Base-by-base conservation (phyloP, 2,888 invertebrate genomes). In the Criorhina ranunculi region DNA sequence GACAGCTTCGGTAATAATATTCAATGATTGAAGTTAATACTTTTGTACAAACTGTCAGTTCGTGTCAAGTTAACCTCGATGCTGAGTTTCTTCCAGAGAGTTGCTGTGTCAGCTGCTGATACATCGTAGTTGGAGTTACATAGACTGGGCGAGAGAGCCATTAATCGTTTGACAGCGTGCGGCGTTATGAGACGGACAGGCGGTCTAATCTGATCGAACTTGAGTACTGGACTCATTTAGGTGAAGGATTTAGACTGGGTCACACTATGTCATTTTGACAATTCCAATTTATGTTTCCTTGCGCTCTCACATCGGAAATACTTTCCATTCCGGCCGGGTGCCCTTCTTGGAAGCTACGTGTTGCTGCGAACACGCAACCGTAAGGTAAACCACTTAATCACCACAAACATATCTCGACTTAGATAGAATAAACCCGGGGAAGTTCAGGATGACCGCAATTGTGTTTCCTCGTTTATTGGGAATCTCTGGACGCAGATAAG, bases 11-110 rank as follows among this genome's bases (percentile, higher is more conserved):
- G 87, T 88, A 88, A 88, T 87, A 88, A 88, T 87, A 88, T 87
- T 87, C 87, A 87, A 87, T 88, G 88, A 88, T 88, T 88, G 88
- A 88, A 88, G 88, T 86, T 88, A 87, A 88, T 88, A 88, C 87
- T 87, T 88, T 88, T 87, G 87, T 88, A 88, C 87, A 88, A 86
- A 88, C 87, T 88, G 87, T 88, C 88, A 87, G 87, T 87, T 87
- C 87, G 86, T 86, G 87, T 88, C 87, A 87, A 86, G 88, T 75
- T 80, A 85, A 85, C 85, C 85, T 80, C 85, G 80, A 79, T 85
- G 85, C 66, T 85, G 75, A 85, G 85, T 85, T 80, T 66, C 44
- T 19, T 69, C 57, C 44, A 72, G 69, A 44, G 75, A 51, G 72
- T 78, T 77, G 57, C 69, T 62, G 57, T 60, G 49, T 73, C 82